Evolutionary conservation across 2,797 vertebrate species (phyloP).

Genomic region (Esox masquinongy): DNA sequence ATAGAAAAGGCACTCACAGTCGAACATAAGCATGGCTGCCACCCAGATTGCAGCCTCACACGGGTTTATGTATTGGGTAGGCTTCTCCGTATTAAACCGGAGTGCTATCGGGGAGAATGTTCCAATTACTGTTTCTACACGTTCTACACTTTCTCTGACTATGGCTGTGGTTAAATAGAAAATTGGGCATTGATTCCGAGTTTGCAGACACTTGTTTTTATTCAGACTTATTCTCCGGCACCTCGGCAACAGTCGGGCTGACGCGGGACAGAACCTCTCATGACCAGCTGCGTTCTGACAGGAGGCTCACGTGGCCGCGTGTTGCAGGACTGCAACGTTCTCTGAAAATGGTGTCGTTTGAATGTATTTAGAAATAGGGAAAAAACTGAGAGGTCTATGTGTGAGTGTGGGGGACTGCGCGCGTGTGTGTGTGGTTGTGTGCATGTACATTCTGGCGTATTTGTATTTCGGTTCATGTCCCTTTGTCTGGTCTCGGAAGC

Average conservation of each 20-base stretch:
- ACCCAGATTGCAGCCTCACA: background rate
- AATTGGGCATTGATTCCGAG: too few species aligned
- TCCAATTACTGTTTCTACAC: background rate
- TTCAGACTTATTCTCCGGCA: too few species aligned
- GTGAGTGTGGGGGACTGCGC: slow-evolving; percentile 22
- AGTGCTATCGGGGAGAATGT: background rate
- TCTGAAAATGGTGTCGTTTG: background rate
- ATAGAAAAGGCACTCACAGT: background rate
- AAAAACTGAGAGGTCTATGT: slow-evolving; percentile 25
- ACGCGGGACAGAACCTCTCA: background rate
- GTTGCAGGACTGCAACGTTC: background rate
- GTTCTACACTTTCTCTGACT: background rate
- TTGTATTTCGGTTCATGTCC: background rate
- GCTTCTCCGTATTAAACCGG: background rate
- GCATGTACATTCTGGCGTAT: slow-evolving; percentile 10
- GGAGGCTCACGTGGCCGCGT: background rate
- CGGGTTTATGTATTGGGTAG: background rate
- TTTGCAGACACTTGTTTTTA: too few species aligned
- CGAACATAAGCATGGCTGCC: background rate
- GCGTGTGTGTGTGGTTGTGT: background rate
- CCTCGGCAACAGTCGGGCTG: background rate
- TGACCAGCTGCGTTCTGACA: background rate
- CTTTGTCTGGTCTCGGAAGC: background rate
- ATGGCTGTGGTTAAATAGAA: background rate
- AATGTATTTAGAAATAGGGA: background rate